Conservation (phyloP, 2,113 vertebrate genomes). For the Misgurnus anguillicaudatus region DNA sequence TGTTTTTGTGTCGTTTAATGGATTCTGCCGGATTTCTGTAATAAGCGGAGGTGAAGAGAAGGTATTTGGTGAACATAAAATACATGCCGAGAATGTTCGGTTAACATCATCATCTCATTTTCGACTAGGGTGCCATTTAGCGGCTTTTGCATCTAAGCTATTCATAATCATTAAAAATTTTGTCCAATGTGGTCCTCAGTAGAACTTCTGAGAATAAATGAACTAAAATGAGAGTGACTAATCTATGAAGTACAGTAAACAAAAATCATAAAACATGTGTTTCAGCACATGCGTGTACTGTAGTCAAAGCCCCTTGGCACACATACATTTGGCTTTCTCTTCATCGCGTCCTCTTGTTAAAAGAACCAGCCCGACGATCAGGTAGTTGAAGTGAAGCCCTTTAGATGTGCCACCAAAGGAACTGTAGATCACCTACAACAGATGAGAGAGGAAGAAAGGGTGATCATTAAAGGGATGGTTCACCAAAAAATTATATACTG, state of each 20-base stretch:
- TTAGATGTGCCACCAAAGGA: slow-evolving; percentile 96
- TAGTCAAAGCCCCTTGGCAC: neutral
- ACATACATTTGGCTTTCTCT: slow-evolving; percentile 97
- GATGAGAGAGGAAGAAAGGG: slow-evolving; percentile 12
- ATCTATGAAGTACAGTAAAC: no score
- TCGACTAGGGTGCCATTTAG: no score
- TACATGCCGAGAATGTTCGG: no score
- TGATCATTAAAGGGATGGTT: neutral
- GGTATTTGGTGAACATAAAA: no score
- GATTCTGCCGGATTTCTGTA: no score
- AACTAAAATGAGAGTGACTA: neutral
- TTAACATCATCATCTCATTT: no score
- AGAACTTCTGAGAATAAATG: neutral
- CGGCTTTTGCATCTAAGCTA: no score
- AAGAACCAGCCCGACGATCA: slow-evolving; percentile 94
- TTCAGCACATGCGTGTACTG: neutral
- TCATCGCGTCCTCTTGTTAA: slow-evolving; percentile 95
- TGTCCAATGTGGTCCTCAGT: no score
- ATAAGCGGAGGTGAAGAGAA: no score
- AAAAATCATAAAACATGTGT: neutral
- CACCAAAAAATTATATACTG: neutral
- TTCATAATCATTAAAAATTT: no score
- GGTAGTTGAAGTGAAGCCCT: slow-evolving; percentile 97
- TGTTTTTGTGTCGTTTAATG: no score
- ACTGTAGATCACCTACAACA: slow-evolving; percentile 89